These are phyloP conservation scores for Carassius gibelio DNA, from an alignment of 2,113 vertebrate species.

Conservation along the genomic window DNA sequence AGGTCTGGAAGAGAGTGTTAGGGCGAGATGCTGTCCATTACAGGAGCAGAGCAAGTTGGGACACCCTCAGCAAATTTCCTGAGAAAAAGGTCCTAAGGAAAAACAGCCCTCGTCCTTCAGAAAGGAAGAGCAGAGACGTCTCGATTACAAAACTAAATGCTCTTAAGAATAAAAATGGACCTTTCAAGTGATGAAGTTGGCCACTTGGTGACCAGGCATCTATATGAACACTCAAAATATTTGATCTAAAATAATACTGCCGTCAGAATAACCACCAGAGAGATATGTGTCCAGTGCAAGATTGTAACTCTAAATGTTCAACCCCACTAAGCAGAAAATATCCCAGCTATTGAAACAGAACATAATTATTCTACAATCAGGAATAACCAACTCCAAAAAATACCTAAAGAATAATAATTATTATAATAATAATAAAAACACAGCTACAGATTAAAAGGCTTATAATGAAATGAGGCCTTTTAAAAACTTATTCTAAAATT, in stretches of 20 bases:
- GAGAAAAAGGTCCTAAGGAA: conserved; percentile 65
- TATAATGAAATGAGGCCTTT: conserved; percentile 43
- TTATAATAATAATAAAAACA: conserved; percentile 46
- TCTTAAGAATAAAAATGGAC: conserved; percentile 26
- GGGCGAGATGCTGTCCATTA: conserved; percentile 43
- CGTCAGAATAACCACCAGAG: conserved; percentile 58
- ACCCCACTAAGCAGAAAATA: conserved; percentile 56
- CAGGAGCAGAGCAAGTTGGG: conserved; percentile 55
- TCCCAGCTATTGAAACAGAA: conserved; percentile 52
- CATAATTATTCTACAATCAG: conserved; percentile 60
- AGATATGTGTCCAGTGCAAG: conserved; percentile 66
- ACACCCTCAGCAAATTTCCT: conserved; percentile 69
- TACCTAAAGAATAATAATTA: conserved; percentile 35
- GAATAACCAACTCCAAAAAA: conserved; percentile 60
- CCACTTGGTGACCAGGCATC: conserved; percentile 57
- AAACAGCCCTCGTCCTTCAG: conserved; percentile 58
- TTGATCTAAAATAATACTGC: conserved; percentile 74
- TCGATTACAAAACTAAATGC: conserved; percentile 55
- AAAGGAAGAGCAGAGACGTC: conserved; percentile 46
- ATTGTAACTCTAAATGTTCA: conserved; percentile 57
- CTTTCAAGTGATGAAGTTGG: conserved; percentile 21
- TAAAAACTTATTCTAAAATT: conserved; percentile 27
- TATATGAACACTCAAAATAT: conserved; percentile 56
- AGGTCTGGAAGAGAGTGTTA: conserved; percentile 47
- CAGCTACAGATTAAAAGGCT: conserved; percentile 54